phyloP scores from a whole-genome alignment of 2,113 vertebrate genomes.

The Panurus biarmicus region DNA sequence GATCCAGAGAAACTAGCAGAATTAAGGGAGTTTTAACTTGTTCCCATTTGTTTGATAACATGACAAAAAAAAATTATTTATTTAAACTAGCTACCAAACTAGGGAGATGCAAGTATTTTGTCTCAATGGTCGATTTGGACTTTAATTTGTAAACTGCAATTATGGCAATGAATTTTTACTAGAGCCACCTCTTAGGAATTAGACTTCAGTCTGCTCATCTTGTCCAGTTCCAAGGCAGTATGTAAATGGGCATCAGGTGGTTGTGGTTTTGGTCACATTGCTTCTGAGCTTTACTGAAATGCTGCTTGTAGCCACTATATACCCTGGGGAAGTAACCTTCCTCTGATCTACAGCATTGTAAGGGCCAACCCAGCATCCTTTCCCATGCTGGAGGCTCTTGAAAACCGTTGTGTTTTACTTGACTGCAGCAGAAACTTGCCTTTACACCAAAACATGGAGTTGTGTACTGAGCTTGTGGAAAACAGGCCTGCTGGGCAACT shows the following conservation, averaged over 20 bases:
- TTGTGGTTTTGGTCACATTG: not conserved
- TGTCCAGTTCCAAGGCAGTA: not conserved
- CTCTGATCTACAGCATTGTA: not conserved
- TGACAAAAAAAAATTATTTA: not conserved
- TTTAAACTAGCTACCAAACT: not conserved
- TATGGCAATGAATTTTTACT: not conserved
- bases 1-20: not conserved
- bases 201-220: not conserved
- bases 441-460: fast-evolving
- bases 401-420: not conserved
- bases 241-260: not conserved
- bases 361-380: not conserved
- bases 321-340: not conserved
- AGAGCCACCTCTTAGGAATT: not conserved
- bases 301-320: not conserved
- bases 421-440: not conserved
- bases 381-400: not conserved
- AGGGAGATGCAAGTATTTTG: not conserved
- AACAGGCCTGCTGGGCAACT: not conserved
- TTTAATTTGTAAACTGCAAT: not conserved
- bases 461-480: not conserved
- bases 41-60: not conserved
- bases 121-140: not conserved
- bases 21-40: not conserved
- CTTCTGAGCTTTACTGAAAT: not conserved